Evolutionary conservation across 1,140 invertebrate species (phyloP), one percentile per base, ranked within the genome.

Genomic region (Heterodera schachtii): DNA sequence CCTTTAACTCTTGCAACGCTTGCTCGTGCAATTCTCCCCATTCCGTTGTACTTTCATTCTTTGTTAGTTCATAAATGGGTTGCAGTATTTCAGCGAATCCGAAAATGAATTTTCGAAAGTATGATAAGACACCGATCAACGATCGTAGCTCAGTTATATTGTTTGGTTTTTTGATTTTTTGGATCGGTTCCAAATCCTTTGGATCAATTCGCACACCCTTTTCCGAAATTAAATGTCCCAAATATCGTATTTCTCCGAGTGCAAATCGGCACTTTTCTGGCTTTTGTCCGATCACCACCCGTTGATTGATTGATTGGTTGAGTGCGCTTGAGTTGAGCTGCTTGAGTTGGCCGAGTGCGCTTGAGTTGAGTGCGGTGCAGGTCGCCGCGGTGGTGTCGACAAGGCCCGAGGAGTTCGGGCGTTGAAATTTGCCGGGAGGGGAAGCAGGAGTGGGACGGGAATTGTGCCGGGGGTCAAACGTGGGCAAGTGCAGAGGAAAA

Each of bases 71-170:
- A 19, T 64, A 57, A 19, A 83, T 60, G 3, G 82, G 82, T 7
- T 69, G 69, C 46, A 83, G 57, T 3, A 83, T 78, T 4, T 3
- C 57, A 9, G 82, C 52, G 16, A 82, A 83, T 3, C 71, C 31
- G 11, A 7, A 19, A 19, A 83, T 73, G 66, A 83, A 83, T 3
- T 77, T 31, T 57, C 82, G 44, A 16, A 83, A 83, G 47, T 83
- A 83, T 2, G 46, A 57, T 13, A 82, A 21, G 3, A 47, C 13
- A 11, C 82, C 82, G 43, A 83, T 75, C 11, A 83, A 73, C 5
- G 74, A 66, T 41, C 77, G 43, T 2, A 83, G 44, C 79, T 83
- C 81, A 1, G 71, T 76, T 16, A 83, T n/a, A 5, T 70, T 83
- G 44, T n/a, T 75, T 41, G 82, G 82, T n/a, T 6, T 31, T 52